These are phyloP conservation scores for Trissolcus brochymenae DNA, from an alignment of 2,888 invertebrate species.

Conservation along the genomic window DNA sequence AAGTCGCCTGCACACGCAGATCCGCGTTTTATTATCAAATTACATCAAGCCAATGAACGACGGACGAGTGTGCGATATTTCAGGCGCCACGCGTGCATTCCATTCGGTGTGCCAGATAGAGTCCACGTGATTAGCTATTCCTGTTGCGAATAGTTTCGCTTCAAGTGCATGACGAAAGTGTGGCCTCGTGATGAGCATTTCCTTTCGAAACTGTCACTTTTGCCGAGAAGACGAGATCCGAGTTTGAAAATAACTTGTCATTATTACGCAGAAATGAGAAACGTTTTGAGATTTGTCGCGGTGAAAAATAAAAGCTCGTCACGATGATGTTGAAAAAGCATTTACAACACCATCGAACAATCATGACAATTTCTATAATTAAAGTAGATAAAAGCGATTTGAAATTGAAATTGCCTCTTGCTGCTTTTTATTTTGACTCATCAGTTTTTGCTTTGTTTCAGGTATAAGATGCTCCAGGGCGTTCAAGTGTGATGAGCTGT, in stretches of 20 bases:
- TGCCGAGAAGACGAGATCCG: background rate
- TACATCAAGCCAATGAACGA: constrained; percentile 71
- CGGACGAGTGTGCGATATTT: constrained; percentile 34
- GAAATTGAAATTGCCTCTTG: no score
- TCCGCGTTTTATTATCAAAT: constrained; percentile 72
- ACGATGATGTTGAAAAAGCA: no score
- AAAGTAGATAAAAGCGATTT: no score
- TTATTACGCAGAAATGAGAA: background rate
- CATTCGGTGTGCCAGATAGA: no score
- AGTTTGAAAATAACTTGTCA: background rate
- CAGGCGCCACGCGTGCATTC: constrained; percentile 34
- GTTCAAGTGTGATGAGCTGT: constrained; percentile 68
- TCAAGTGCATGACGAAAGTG: constrained; percentile 1
- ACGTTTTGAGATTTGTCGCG: no score
- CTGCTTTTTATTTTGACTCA: no score
- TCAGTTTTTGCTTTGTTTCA: constrained; percentile 60
- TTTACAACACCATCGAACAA: no score
- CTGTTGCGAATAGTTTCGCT: constrained; percentile 7
- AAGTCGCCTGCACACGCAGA: constrained; percentile 53
- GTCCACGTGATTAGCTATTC: constrained; percentile 21
- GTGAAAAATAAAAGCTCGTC: no score
- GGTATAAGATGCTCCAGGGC: constrained; percentile 68
- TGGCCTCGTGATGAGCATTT: constrained; percentile 12
- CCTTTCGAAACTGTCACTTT: constrained; percentile 15
- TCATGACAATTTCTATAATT: no score